Percentiles rank a stretch among this genome's conserved stretches.
Evolutionary conservation across 2,797 vertebrate genomes (phyloP).

Genomic region (Phaenicophaeus curvirostris): DNA sequence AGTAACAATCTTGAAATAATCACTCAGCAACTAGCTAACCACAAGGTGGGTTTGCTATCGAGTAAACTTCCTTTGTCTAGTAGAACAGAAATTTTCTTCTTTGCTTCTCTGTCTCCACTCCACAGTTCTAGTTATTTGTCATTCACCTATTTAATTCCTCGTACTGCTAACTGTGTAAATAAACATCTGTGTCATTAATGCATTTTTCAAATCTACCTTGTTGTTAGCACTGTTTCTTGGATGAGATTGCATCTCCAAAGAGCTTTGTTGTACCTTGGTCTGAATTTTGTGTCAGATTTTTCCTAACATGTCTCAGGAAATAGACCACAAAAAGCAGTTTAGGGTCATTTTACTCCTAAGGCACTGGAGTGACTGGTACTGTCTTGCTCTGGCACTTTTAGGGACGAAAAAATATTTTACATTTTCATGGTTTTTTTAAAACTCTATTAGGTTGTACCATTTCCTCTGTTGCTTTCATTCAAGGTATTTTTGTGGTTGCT

Average conservation of each 20-base stretch:
- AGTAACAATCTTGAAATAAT: constrained; percentile 86
- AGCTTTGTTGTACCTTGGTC: neutral
- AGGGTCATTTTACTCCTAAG: neutral
- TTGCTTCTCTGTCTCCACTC: neutral
- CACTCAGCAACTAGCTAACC: constrained; percentile 92
- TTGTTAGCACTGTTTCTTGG: neutral
- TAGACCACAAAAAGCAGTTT: neutral
- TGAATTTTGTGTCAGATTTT: neutral
- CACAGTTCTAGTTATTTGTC: neutral
- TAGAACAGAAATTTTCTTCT: neutral
- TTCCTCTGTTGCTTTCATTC: neutral
- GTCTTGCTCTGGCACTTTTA: neutral
- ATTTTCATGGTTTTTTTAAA: neutral
- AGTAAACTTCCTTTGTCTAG: neutral
- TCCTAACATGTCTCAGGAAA: neutral
- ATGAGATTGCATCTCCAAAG: neutral
- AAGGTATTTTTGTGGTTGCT: neutral
- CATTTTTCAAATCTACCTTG: neutral
- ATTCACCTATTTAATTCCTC: neutral
- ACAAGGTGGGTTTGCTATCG: constrained; percentile 85
- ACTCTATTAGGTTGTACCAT: neutral
- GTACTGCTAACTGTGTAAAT: neutral
- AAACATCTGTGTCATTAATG: neutral
- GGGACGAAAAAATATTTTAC: neutral
- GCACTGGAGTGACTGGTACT: neutral